Evolutionary conservation across 2,797 vertebrate genomes (phyloP).

Genomic region (Lagorchestes hirsutus): DNA sequence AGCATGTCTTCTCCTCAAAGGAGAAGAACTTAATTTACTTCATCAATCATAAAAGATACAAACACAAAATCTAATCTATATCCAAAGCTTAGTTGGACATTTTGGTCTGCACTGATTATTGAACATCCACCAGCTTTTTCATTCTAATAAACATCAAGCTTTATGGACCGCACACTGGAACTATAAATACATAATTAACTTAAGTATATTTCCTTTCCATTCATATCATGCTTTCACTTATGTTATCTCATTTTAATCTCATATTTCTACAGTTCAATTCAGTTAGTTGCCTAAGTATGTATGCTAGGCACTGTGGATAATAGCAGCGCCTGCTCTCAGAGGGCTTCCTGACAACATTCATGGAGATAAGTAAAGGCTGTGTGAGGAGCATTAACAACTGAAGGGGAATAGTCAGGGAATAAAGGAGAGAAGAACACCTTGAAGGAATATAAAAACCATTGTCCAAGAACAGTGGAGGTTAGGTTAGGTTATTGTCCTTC

Average conservation of each 20-base stretch:
- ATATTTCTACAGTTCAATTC: background rate
- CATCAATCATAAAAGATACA: background rate
- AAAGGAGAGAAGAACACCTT: background rate
- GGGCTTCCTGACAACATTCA: background rate
- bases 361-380: background rate
- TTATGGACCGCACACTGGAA: background rate
- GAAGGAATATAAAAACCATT: background rate
- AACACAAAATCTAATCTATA: background rate
- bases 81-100: background rate
- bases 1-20: background rate
- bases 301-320: background rate
- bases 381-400: background rate
- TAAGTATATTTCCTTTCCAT: background rate
- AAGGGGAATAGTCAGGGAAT: background rate
- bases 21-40: background rate
- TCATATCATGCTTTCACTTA: background rate
- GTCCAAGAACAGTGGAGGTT: background rate
- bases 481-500: too few species aligned
- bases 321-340: background rate
- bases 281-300: background rate
- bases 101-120: background rate
- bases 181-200: background rate
- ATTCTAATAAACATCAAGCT: background rate
- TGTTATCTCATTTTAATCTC: background rate
- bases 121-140: background rate